phyloP scores from a whole-genome alignment of 2,797 vertebrate genomes.

The Xyrichtys novacula region DNA sequence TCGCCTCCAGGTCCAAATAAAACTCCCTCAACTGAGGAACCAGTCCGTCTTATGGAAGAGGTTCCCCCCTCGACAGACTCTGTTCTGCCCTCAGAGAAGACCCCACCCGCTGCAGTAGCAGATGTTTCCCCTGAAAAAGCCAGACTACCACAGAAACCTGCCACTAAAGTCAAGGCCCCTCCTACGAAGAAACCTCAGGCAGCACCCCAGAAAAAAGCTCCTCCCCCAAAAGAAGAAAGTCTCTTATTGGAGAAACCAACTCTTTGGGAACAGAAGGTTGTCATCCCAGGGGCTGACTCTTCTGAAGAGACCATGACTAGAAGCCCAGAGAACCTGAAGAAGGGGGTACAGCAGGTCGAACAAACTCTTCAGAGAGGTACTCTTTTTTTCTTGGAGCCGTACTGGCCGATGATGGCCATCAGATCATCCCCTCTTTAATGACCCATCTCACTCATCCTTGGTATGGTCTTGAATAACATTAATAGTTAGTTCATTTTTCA shows the following conservation, averaged over 20 bases:
- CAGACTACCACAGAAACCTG: constrained; percentile 62
- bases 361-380: constrained; percentile 63
- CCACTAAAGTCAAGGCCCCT: constrained; percentile 64
- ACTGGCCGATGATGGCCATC: constrained; percentile 39
- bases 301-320: constrained; percentile 12
- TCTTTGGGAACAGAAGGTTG: too few species aligned
- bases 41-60: background rate
- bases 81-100: background rate
- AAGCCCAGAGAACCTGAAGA: constrained; percentile 28
- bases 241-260: constrained; percentile 12
- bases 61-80: constrained; percentile 6
- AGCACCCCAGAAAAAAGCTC: constrained; percentile 18
- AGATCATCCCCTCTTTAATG: constrained; percentile 45
- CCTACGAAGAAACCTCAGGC: constrained; percentile 9
- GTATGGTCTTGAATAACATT: constrained; percentile 14
- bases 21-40: background rate
- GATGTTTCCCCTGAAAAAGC: constrained; percentile 67
- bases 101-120: background rate
- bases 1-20: background rate
- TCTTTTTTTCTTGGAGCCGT: constrained; percentile 37
- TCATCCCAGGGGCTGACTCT: too few species aligned
- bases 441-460: constrained; percentile 21
- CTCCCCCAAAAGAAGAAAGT: constrained; percentile 27
- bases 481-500: background rate
- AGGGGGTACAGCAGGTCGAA: constrained; percentile 11